phyloP scores from a whole-genome alignment of 1,140 invertebrate species.

The Microplitis mediator region DNA sequence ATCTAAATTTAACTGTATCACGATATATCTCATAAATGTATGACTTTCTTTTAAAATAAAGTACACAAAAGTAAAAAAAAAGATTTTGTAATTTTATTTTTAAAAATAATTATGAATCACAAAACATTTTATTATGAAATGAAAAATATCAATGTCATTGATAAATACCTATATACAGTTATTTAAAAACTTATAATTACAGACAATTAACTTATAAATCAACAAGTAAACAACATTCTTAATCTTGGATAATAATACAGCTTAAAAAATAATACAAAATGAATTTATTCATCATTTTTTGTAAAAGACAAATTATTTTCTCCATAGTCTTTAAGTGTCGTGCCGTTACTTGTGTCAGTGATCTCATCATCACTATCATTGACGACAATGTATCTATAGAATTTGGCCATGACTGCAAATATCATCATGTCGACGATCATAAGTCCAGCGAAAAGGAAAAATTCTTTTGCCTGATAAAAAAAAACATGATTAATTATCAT shows the following conservation, averaged over 20 bases:
- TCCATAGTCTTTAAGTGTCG: conserved; percentile 38
- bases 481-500: background rate
- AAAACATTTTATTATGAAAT: too few relatives aligned
- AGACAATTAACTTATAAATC: too few relatives aligned
- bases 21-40: too few relatives aligned
- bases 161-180: too few relatives aligned
- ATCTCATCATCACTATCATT: conserved; percentile 35
- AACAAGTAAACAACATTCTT: background rate
- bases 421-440: conserved; percentile 84
- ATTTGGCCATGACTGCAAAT: conserved; percentile 77
- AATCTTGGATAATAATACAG: background rate
- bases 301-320: conserved; percentile 31
- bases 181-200: too few relatives aligned
- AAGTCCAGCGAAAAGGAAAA: conserved; percentile 85
- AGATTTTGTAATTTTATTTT: too few relatives aligned
- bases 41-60: too few relatives aligned
- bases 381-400: conserved; percentile 70
- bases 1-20: too few relatives aligned
- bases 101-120: too few relatives aligned
- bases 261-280: background rate
- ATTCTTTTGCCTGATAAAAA: conserved; percentile 77
- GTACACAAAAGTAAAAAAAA: too few relatives aligned
- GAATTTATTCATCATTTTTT: conserved; percentile 28
- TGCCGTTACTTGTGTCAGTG: conserved; percentile 20
- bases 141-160: too few relatives aligned